phyloP scores from a whole-genome alignment of 2,888 invertebrate genomes.

The Rotaria macrura region DNA sequence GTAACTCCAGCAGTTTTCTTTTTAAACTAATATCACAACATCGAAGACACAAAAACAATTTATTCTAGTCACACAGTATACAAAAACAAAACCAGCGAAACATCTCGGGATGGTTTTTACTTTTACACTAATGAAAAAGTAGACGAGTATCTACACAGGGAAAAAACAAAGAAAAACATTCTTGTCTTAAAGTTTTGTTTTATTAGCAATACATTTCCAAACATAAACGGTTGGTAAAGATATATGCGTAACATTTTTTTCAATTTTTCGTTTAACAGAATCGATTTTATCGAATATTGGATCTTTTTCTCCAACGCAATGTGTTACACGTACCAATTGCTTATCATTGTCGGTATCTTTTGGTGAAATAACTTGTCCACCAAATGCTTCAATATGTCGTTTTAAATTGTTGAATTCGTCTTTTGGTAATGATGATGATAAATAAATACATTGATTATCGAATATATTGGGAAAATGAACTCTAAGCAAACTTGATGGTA shows the following conservation, averaged over 20 bases:
- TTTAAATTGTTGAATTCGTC: background rate
- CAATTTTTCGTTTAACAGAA: background rate
- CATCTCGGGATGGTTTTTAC: background rate
- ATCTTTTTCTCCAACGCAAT: background rate
- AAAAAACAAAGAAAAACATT: no score
- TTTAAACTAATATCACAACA: background rate
- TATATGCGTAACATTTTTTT: background rate
- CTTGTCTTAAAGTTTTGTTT: background rate
- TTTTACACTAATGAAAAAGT: background rate
- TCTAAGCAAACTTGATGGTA: background rate
- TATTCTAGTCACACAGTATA: no score
- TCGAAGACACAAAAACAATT: background rate
- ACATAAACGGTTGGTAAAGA: background rate
- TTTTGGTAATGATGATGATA: background rate
- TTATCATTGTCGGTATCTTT: background rate
- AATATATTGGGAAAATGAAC: background rate
- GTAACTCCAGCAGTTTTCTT: background rate
- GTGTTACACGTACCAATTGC: background rate
- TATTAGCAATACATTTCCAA: slow-evolving; percentile 6
- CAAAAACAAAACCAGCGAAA: background rate
- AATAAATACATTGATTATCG: background rate
- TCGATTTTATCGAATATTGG: background rate
- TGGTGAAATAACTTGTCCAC: background rate
- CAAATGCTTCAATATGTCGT: slow-evolving; percentile 1
- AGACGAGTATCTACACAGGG: background rate